A percentile compares a stretch with the other conserved stretches of the same genome.
phyloP scores from a whole-genome alignment of 1,140 invertebrate genomes.

The Tetragnatha versicolor region DNA sequence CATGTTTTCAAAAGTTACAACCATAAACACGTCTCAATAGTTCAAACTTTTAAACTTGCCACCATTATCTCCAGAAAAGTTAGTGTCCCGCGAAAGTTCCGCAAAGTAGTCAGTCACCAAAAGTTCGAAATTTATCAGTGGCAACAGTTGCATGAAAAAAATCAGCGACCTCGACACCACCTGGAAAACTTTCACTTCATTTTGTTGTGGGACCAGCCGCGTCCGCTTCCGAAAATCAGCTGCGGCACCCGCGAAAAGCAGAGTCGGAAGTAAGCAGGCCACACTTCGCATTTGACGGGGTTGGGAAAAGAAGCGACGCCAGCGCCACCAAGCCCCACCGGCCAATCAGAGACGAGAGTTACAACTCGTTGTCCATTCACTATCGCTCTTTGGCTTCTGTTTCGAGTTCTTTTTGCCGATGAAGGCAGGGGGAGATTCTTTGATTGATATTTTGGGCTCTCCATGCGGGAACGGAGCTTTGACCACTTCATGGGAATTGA shows the following conservation, averaged over 20 bases:
- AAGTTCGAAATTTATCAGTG: too few species aligned
- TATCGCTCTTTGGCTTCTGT: conserved; percentile 20
- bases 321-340: conserved; percentile 8
- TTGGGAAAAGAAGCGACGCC: conserved; percentile 1
- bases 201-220: too few species aligned
- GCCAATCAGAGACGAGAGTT: conserved; percentile 41
- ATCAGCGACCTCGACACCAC: too few species aligned
- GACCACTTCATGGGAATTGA: neutral
- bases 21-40: too few species aligned
- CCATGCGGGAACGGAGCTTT: neutral
- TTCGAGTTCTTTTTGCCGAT: conserved; percentile 12
- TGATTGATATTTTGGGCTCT: conserved; percentile 33
- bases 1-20: too few species aligned
- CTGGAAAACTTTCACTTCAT: too few species aligned
- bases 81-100: too few species aligned
- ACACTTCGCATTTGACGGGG: conserved; percentile 3
- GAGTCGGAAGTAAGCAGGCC: conserved; percentile 10
- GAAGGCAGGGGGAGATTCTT: neutral
- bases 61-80: too few species aligned
- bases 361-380: conserved; percentile 44
- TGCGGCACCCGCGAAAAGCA: neutral
- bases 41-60: too few species aligned
- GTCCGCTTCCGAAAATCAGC: neutral
- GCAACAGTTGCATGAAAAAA: too few species aligned
- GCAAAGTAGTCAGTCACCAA: too few species aligned